phyloP scores from a whole-genome alignment of 1,140 invertebrate genomes.

The Calephelis virginiensis region DNA sequence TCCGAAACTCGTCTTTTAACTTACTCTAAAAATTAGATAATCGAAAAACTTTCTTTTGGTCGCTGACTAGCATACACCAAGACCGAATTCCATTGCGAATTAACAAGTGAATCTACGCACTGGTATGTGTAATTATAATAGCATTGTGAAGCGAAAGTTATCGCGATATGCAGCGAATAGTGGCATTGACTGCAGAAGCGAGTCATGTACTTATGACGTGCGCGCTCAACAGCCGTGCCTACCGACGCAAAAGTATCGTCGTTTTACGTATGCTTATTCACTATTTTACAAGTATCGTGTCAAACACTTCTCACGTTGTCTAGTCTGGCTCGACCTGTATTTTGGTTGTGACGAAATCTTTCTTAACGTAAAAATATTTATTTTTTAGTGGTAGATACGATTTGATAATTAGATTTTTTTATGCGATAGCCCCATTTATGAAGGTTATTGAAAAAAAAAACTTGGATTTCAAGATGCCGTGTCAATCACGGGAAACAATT shows the following conservation, averaged over 20 bases:
- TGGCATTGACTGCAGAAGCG: constrained; percentile 50
- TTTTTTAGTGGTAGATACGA: no score
- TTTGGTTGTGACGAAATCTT: no score
- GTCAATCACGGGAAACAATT: no score
- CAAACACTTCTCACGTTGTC: not conserved
- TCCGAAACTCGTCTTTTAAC: no score
- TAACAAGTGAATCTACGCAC: constrained; percentile 7
- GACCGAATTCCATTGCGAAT: constrained; percentile 5
- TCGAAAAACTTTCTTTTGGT: constrained; percentile 19
- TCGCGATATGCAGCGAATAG: constrained; percentile 36
- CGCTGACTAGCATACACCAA: constrained; percentile 1
- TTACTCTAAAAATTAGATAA: not conserved
- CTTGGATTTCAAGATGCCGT: no score
- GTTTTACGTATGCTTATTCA: constrained; percentile 33
- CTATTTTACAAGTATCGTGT: not conserved
- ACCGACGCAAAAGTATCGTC: constrained; percentile 24
- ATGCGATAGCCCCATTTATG: no score
- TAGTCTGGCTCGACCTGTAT: no score
- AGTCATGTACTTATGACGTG: constrained; percentile 41
- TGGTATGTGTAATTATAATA: constrained; percentile 20
- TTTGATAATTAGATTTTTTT: no score
- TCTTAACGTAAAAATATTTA: no score
- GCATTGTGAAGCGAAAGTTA: constrained; percentile 45
- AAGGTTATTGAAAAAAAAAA: no score
- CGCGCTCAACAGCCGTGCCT: constrained; percentile 30